A percentile compares a stretch with the other conserved stretches of the same genome.
Evolutionary conservation across 92 coral and sea anemone species (phyloP).

Genomic region (Palythoa heliodiscus): DNA sequence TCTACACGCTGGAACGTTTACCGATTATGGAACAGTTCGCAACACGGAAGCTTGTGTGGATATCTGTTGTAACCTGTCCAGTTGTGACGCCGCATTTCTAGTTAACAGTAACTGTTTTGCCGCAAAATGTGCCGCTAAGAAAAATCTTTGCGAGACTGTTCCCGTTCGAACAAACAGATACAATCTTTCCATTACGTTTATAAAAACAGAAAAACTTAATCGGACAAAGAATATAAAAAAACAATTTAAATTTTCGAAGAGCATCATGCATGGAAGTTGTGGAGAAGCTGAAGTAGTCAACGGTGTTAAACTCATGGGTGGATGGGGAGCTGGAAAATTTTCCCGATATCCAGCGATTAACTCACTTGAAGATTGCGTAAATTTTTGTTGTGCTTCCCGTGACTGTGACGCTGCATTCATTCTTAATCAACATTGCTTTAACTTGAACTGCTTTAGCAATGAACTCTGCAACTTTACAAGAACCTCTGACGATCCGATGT

Average conservation of each 20-base stretch:
- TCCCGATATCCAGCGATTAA: conserved; percentile 68
- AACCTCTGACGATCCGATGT: conserved; percentile 65
- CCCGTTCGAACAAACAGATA: conserved; percentile 82
- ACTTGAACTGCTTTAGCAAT: conserved; percentile 76
- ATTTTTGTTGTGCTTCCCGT: conserved; percentile 75
- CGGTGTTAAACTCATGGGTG: conserved; percentile 87
- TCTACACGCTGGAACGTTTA: conserved; percentile 81
- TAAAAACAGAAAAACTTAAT: not conserved
- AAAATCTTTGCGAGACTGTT: conserved; percentile 73
- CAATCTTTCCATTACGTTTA: conserved; percentile 45
- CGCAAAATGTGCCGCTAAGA: conserved; percentile 68
- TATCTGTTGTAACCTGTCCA: conserved; percentile 64
- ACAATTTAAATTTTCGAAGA: conserved; percentile 22
- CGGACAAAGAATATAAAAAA: conserved; percentile 17
- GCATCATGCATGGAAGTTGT: conserved; percentile 60
- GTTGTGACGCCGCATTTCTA: conserved; percentile 80
- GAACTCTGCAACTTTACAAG: conserved; percentile 65
- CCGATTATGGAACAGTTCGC: conserved; percentile 57
- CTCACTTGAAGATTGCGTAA: conserved; percentile 64
- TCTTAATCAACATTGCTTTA: conserved; percentile 72
- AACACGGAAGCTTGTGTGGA: conserved; percentile 61
- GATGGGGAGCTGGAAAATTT: conserved; percentile 92
- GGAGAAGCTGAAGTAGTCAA: conserved; percentile 58
- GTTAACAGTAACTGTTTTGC: conserved; percentile 73
- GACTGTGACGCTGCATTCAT: conserved; percentile 82